Evolutionary conservation across 2,113 vertebrate genomes (phyloP).

Genomic region (Phocoena sinus): DNA sequence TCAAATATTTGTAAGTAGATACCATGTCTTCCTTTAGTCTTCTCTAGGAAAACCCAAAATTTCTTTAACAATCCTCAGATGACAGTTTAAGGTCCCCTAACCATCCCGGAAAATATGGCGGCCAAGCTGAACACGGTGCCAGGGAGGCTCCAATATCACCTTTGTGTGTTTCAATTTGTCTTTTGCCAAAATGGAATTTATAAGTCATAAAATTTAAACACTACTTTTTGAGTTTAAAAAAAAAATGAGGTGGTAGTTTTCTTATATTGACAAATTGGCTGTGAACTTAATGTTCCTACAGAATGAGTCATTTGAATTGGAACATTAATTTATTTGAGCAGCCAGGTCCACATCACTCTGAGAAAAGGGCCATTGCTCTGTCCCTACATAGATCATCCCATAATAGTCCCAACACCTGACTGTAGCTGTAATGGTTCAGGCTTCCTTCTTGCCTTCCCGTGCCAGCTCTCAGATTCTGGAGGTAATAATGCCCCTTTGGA

Average conservation of each 20-base stretch:
- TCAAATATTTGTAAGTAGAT: not conserved
- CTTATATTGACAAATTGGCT: conserved; percentile 56
- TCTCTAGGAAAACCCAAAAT: not conserved
- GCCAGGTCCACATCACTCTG: not conserved
- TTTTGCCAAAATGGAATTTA: conserved; percentile 41
- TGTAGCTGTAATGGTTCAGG: accelerated
- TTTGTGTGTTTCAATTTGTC: not conserved
- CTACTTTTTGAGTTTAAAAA: conserved; percentile 44
- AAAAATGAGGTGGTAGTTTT: conserved; percentile 47
- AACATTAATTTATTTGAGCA: conserved; percentile 55
- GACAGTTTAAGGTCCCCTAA: not conserved
- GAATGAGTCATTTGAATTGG: conserved; percentile 52
- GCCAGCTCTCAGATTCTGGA: not conserved
- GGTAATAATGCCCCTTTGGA: not conserved
- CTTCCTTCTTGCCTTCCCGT: not conserved
- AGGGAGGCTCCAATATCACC: not conserved
- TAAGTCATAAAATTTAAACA: conserved; percentile 34
- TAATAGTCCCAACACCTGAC: not conserved
- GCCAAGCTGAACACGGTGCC: not conserved
- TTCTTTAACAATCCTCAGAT: not conserved
- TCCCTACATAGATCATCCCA: not conserved
- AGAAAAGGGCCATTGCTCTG: conserved; percentile 27
- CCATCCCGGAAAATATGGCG: not conserved
- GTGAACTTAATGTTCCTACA: conserved; percentile 58
- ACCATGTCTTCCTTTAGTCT: not conserved